Percentiles rank a stretch among this genome's conserved stretches.
phyloP scores from a whole-genome alignment of 2,888 invertebrate genomes.

The Temnothorax ravouxi region DNA sequence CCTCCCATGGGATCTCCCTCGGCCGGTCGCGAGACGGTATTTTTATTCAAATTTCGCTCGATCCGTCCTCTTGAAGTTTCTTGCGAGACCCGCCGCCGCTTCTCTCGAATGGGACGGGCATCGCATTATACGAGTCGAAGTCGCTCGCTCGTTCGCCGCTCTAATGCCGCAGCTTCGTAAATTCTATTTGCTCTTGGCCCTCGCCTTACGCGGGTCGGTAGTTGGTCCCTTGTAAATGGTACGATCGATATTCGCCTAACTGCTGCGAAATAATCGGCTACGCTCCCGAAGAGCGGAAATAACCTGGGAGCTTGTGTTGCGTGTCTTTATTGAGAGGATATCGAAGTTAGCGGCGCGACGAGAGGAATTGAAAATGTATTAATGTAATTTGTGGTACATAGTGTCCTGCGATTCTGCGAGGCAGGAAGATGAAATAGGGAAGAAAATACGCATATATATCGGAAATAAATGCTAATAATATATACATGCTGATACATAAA shows the following conservation, averaged over 20 bases:
- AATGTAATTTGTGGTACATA: neutral
- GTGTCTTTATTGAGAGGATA: conserved; percentile 38
- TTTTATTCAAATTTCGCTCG: conserved; percentile 81
- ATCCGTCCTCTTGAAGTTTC: conserved; percentile 73
- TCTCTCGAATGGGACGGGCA: conserved; percentile 47
- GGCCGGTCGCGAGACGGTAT: conserved; percentile 75
- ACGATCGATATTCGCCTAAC: conserved; percentile 44
- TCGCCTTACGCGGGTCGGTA: conserved; percentile 45
- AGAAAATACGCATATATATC: neutral
- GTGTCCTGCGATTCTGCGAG: neutral
- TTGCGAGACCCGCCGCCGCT: conserved; percentile 58
- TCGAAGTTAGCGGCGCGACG: neutral
- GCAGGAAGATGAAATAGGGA: neutral
- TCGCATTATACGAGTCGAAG: conserved; percentile 74
- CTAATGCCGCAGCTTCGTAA: conserved; percentile 69
- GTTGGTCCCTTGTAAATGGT: conserved; percentile 55
- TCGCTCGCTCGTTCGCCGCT: conserved; percentile 57
- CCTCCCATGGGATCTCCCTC: conserved; percentile 66
- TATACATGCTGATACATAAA: neutral
- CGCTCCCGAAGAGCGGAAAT: neutral
- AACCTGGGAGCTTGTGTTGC: conserved; percentile 4
- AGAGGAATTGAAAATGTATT: neutral
- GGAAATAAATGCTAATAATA: conserved; percentile 1
- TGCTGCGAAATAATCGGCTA: conserved; percentile 43
- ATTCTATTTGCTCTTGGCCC: conserved; percentile 70